phyloP scores from a whole-genome alignment of 37 sponge, comb jelly and placozoan genomes.

The Beroe ovata region DNA sequence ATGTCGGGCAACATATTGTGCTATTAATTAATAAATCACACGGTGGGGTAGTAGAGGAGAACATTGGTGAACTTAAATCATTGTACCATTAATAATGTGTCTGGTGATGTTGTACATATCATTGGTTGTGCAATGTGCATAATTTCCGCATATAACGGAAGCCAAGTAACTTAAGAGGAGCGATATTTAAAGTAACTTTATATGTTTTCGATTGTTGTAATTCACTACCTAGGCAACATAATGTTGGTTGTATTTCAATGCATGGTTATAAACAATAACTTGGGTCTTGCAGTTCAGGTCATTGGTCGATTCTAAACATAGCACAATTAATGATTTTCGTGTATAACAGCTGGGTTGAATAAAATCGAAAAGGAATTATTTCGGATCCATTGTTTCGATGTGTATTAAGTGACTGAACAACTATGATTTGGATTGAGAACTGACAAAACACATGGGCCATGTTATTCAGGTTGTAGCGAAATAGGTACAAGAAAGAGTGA shows the following conservation, averaged over 20 bases:
- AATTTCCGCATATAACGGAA: background rate
- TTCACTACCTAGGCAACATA: background rate
- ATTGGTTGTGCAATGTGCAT: background rate
- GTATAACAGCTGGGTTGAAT: background rate
- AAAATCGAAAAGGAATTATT: background rate
- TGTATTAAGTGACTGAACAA: no score
- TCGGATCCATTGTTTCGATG: no score
- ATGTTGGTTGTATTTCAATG: background rate
- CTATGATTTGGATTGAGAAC: no score
- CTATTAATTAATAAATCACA: background rate
- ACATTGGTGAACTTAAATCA: background rate
- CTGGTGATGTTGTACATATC: background rate
- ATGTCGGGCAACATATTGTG: background rate
- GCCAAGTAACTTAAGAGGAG: background rate
- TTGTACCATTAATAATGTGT: background rate
- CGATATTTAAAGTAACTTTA: background rate
- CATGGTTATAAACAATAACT: background rate
- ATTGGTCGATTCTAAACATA: background rate
- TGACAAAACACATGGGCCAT: no score
- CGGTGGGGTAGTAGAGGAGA: background rate
- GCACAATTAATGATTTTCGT: background rate
- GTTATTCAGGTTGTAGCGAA: no score
- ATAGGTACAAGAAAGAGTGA: background rate
- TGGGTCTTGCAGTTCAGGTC: background rate
- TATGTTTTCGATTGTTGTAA: background rate